Conservation (phyloP, 2,797 vertebrate species). For the Sebastes melanostomus region DNA sequence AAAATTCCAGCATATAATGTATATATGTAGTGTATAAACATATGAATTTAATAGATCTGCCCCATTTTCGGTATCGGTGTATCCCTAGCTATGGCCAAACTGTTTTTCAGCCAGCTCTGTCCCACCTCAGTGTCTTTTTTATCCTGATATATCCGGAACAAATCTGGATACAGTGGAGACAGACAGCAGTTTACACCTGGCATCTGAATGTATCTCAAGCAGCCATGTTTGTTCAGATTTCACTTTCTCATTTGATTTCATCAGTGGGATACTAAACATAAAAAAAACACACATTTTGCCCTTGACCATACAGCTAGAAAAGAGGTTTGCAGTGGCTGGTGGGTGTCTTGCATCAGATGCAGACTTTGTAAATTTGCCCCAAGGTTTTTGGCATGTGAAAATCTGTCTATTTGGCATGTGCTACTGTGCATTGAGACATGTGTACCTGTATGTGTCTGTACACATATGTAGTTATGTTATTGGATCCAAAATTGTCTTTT, state of each 20-base stretch:
- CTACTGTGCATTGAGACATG: not conserved
- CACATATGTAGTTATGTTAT: not conserved
- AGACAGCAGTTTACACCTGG: not conserved
- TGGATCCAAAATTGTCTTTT: not conserved
- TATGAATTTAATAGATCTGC: too few species aligned
- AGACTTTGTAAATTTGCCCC: not conserved
- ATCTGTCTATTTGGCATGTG: not conserved
- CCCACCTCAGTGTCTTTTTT: not conserved
- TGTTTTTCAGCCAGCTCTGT: not conserved
- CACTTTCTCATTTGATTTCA: slow-evolving; percentile 17
- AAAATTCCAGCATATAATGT: too few species aligned
- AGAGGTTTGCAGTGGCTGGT: not conserved
- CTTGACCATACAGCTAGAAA: not conserved
- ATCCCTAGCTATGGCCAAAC: not conserved
- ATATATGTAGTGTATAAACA: too few species aligned
- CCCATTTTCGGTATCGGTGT: too few species aligned
- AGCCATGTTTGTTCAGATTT: not conserved
- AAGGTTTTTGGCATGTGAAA: not conserved
- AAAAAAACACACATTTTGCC: not conserved
- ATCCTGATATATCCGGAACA: not conserved
- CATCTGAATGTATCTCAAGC: not conserved
- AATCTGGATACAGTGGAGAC: not conserved
- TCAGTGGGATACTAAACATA: not conserved
- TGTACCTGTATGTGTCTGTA: not conserved
- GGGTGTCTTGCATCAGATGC: not conserved